Evolutionary conservation across 2,888 invertebrate genomes (phyloP).

Genomic region (Nebria brevicollis): DNA sequence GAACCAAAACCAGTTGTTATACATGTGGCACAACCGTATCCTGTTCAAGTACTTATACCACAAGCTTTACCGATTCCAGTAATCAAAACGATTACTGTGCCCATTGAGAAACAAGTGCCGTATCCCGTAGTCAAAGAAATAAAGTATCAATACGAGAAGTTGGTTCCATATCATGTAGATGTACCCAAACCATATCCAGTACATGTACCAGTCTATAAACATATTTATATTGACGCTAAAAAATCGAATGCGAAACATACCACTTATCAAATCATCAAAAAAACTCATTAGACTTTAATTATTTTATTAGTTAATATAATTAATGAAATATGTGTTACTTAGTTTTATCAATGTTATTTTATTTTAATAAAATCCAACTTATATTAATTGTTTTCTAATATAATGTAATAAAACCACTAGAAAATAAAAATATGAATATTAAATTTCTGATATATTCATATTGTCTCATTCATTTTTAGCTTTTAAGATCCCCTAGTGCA

Average conservation of each 20-base stretch:
- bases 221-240: slow-evolving; percentile 64
- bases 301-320: too few species aligned
- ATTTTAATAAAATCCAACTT: too few species aligned
- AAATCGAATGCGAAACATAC: neutral
- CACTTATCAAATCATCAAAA: too few species aligned
- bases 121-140: slow-evolving; percentile 75
- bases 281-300: too few species aligned
- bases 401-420: too few species aligned
- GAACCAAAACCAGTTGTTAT: slow-evolving; percentile 56
- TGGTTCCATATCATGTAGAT: slow-evolving; percentile 74
- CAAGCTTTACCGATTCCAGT: slow-evolving; percentile 76
- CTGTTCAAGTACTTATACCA: slow-evolving; percentile 73
- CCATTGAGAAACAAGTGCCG: slow-evolving; percentile 78
- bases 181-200: slow-evolving; percentile 68
- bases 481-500: too few species aligned
- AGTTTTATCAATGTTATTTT: too few species aligned
- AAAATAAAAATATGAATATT: too few species aligned
- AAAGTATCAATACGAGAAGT: slow-evolving; percentile 73
- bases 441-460: too few species aligned
- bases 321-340: too few species aligned
- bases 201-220: slow-evolving; percentile 68
- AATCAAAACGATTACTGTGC: slow-evolving; percentile 74
- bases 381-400: too few species aligned
- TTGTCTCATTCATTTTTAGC: too few species aligned
- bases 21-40: slow-evolving; percentile 68